Percentiles rank a stretch among this genome's conserved stretches.
phyloP scores from a whole-genome alignment of 1,140 invertebrate species.

The Drosophila lacteicornis region DNA sequence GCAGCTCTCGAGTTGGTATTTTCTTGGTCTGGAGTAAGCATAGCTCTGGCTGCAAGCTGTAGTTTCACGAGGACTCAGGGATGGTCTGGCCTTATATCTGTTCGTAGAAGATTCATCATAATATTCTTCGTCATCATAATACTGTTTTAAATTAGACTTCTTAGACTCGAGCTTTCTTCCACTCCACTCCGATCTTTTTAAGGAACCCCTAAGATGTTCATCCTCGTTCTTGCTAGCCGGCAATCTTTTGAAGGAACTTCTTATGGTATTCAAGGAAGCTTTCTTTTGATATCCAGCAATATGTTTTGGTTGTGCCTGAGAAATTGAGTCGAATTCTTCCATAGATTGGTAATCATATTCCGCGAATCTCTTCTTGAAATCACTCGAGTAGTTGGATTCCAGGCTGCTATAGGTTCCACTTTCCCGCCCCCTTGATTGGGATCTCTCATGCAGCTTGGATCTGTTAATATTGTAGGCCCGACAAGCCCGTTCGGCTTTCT shows the following conservation, averaged over 20 bases:
- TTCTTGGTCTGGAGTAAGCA: conserved; percentile 5
- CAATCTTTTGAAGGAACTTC: conserved; percentile 15
- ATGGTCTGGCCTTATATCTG: not conserved
- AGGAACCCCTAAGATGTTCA: not conserved
- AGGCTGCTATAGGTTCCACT: not conserved
- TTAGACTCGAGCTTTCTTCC: not conserved
- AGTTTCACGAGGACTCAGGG: not conserved
- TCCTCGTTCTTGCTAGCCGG: not conserved
- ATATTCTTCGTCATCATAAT: not conserved
- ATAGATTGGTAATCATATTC: not conserved
- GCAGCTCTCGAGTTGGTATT: not conserved
- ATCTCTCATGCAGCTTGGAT: conserved; percentile 20
- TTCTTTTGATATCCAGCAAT: conserved; percentile 7
- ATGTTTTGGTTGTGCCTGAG: not conserved
- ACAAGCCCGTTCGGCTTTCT: conserved; percentile 48
- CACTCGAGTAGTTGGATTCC: conserved; percentile 4
- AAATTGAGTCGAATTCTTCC: not conserved
- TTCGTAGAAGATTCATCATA: not conserved
- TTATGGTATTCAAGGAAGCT: not conserved
- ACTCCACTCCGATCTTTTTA: no score
- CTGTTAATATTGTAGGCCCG: conserved; percentile 23
- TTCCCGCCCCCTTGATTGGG: not conserved
- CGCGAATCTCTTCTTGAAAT: not conserved
- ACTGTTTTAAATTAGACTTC: not conserved
- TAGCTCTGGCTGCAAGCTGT: not conserved